Percentiles rank a stretch among this genome's conserved stretches.
phyloP scores from a whole-genome alignment of 2,797 vertebrate species.

The Zonotrichia albicollis region DNA sequence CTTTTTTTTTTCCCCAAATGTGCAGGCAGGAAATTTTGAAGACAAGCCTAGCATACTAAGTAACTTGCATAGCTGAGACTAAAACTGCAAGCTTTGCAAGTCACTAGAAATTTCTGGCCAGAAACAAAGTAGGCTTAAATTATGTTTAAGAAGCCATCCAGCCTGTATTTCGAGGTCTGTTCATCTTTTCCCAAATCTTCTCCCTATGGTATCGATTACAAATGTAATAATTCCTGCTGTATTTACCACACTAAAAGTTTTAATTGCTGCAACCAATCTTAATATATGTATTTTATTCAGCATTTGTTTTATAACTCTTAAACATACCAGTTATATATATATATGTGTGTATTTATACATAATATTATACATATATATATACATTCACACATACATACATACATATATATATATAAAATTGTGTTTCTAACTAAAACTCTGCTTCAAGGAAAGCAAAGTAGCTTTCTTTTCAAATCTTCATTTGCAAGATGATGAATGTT shows the following conservation, averaged over 20 bases:
- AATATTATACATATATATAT: too few relatives aligned
- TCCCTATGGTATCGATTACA: background rate
- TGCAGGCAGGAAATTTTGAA: background rate
- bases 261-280: background rate
- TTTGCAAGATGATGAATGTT: background rate
- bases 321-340: background rate
- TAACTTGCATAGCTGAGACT: background rate
- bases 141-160: background rate
- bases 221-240: background rate
- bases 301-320: background rate
- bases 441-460: background rate
- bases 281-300: background rate
- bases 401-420: too few relatives aligned
- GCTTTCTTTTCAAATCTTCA: background rate
- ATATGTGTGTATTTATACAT: background rate
- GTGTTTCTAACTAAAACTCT: background rate
- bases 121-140: background rate
- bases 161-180: background rate
- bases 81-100: background rate
- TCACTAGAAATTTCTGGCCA: background rate
- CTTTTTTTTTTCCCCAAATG: background rate
- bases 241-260: background rate
- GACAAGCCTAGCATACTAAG: background rate
- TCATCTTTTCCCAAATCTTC: background rate
- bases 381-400: background rate